Evolutionary conservation across 2,888 invertebrate species (phyloP).

Genomic region (Apamea monoglypha): DNA sequence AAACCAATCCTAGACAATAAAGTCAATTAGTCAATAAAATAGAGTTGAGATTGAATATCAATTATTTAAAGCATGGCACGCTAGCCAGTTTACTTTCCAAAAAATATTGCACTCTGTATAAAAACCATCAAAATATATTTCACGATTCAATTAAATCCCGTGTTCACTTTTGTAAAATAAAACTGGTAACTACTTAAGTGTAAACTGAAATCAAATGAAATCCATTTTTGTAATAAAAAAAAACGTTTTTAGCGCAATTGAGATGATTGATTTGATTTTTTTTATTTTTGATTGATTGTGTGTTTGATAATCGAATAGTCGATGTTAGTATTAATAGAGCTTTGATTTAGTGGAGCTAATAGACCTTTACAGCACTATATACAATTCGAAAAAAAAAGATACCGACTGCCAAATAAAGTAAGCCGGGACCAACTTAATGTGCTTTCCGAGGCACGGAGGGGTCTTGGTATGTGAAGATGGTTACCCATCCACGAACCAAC

Average conservation of each 20-base stretch:
- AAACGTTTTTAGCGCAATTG: conserved; percentile 14
- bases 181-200: conserved; percentile 12
- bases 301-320: too few relatives aligned
- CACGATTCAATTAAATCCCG: background rate
- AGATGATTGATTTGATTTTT: too few relatives aligned
- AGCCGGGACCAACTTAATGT: too few relatives aligned
- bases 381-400: background rate
- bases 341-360: conserved; percentile 16
- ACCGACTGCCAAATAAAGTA: too few relatives aligned
- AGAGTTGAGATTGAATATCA: background rate
- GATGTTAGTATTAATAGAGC: conserved; percentile 10
- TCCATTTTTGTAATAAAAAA: conserved; percentile 30
- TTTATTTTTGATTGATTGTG: too few relatives aligned
- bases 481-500: too few relatives aligned
- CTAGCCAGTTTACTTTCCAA: background rate
- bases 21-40: too few relatives aligned
- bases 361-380: conserved; percentile 4
- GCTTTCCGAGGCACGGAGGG: too few relatives aligned
- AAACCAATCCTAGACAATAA: too few relatives aligned
- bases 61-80: background rate
- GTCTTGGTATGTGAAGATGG: too few relatives aligned
- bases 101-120: background rate
- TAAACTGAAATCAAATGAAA: conserved; percentile 32
- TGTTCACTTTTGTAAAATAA: background rate
- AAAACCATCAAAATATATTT: background rate